phyloP scores from a whole-genome alignment of 2,797 vertebrate genomes.

The Lutra lutra region DNA sequence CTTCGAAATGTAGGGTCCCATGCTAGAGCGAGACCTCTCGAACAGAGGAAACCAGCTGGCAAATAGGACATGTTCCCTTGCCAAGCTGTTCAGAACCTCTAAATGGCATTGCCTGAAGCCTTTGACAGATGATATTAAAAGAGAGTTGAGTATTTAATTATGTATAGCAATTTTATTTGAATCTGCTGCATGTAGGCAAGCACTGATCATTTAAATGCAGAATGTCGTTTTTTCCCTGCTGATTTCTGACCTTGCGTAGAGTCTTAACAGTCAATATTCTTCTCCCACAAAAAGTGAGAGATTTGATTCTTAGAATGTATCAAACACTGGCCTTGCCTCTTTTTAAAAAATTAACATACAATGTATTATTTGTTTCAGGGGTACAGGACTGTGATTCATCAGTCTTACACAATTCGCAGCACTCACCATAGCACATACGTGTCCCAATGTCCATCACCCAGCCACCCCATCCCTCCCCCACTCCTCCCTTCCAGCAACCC shows the following conservation, averaged over 20 bases:
- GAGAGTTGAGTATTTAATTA: constrained; percentile 40
- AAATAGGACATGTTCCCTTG: neutral
- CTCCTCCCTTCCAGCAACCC: too few species aligned
- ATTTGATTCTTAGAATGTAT: neutral
- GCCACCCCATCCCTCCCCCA: too few species aligned
- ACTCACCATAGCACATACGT: too few species aligned
- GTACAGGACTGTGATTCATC: too few species aligned
- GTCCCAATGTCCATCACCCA: too few species aligned
- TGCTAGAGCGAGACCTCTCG: neutral
- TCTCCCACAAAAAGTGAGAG: neutral
- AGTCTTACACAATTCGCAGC: too few species aligned
- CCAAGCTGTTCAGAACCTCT: neutral
- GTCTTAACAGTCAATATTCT: neutral
- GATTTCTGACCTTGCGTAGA: neutral
- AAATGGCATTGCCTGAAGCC: neutral
- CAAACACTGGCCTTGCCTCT: neutral
- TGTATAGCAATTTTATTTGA: constrained; percentile 18
- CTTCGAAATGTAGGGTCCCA: neutral
- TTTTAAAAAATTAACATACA: neutral
- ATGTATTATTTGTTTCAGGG: too few species aligned
- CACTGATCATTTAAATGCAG: constrained; percentile 16
- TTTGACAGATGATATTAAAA: constrained; percentile 29
- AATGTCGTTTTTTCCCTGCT: neutral
- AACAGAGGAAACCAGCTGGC: neutral
- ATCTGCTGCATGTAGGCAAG: neutral